Base-by-base conservation (phyloP, 2,797 vertebrate genomes). In the Novumbra hubbsi region DNA sequence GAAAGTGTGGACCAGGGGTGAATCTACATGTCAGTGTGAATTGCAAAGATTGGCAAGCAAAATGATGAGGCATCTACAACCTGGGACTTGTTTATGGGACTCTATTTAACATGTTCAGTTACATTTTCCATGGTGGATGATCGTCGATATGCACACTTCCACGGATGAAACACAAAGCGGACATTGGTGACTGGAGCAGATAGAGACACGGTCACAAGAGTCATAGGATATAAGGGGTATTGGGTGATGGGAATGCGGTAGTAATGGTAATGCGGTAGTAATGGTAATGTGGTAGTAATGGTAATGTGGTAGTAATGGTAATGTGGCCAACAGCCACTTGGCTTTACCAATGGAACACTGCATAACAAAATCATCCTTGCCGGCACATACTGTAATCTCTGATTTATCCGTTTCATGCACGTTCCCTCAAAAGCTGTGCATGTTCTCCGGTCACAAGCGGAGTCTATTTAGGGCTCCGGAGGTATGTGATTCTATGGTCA, bases 401-500 rank as follows among this genome's bases (percentile, higher is more conserved):
- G n/a, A 27, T 38, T 62, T 30, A 17, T 64, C 8, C 41, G 41
- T 45, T 45, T 45, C 41, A 45, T 68, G 73, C 62, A 49, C 73
- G 48, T 79, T 75, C 73, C 57, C 15, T 15, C 49, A 73, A 64
- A 87, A 90, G 80, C 78, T 83, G 76, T n/a, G 57, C 73, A 84
- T 81, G 81, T 86, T 57, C 77, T 41, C 32, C 49, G 75, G 81
- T 74, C 38, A 70, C 79, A 77, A 81, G 83, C 75, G 76, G 81
- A 84, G 83, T 78, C 89, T 88, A 90, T 92, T 92, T 91, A 83
- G 73, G 78, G 82, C 79, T 74, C 72, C 2, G 74, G 78, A 82
- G 73, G 81, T 85, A 86, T 72, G 80, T 66, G 76, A 88, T 86
- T 82, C 85, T 84, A 85, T 70, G 72, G 76, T 72, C 75, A 76